A percentile compares a stretch with the other conserved stretches of the same genome.
Conservation (phyloP, 2,113 vertebrate genomes). For the Forbesichthys papilliferus region DNA sequence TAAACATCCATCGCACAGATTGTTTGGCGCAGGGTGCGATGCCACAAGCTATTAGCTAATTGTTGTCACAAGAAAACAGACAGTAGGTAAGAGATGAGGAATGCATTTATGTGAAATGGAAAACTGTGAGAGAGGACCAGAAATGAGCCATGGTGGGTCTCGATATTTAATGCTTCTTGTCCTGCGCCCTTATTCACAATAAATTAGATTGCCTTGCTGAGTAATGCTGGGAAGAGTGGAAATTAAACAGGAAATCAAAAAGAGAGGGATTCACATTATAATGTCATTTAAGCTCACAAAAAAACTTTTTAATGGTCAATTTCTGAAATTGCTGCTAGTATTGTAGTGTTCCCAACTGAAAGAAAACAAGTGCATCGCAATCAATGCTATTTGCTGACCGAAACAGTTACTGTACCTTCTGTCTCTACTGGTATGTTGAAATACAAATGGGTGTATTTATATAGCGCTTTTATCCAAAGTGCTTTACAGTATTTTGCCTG, state of each 20-base stretch:
- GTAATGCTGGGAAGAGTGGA: background rate
- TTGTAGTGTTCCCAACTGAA: too few relatives aligned
- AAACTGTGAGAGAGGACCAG: background rate
- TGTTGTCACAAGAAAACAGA: background rate
- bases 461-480: too few relatives aligned
- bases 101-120: background rate
- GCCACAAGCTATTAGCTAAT: background rate
- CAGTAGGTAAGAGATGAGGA: background rate
- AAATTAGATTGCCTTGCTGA: constrained; percentile 10
- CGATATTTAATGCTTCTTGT: constrained; percentile 18
- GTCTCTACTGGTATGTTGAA: too few relatives aligned
- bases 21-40: background rate
- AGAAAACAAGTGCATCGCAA: too few relatives aligned
- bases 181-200: background rate
- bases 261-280: too few relatives aligned
- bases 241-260: background rate
- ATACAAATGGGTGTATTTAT: too few relatives aligned
- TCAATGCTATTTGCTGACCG: too few relatives aligned
- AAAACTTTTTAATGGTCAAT: too few relatives aligned
- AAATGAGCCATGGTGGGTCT: background rate
- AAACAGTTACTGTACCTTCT: too few relatives aligned
- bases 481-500: too few relatives aligned
- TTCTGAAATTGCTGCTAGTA: too few relatives aligned
- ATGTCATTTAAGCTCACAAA: too few relatives aligned
- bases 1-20: background rate